Evolutionary conservation across 2,888 invertebrate species (phyloP).

Genomic region (Lacanobia wlatinum): DNA sequence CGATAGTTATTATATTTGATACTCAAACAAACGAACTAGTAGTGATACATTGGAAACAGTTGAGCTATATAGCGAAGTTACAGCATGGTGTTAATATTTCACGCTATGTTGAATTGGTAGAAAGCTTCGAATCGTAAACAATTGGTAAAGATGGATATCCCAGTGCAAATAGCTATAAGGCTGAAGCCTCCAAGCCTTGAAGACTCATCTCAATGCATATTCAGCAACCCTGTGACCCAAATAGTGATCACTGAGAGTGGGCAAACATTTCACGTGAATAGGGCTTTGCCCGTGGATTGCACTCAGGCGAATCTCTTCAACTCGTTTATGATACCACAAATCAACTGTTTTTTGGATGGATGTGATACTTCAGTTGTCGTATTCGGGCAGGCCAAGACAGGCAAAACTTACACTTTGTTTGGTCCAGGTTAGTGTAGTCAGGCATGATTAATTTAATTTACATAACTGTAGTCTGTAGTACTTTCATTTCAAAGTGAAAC

Average conservation of each 20-base stretch:
- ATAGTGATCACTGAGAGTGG: constrained; percentile 91
- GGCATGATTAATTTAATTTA: constrained; percentile 5
- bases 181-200: constrained; percentile 91
- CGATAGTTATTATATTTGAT: neutral
- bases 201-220: constrained; percentile 91
- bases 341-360: constrained; percentile 93
- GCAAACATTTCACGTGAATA: constrained; percentile 89
- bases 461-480: neutral
- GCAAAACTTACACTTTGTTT: constrained; percentile 94
- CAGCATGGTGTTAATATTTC: constrained; percentile 9
- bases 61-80: neutral
- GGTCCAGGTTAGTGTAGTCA: constrained; percentile 91
- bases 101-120: constrained; percentile 1
- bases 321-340: constrained; percentile 92
- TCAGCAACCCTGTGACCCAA: constrained; percentile 91
- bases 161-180: constrained; percentile 93
- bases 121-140: constrained; percentile 15
- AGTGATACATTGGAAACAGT: neutral
- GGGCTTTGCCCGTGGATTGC: constrained; percentile 90
- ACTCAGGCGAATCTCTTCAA: constrained; percentile 92
- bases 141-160: constrained; percentile 92
- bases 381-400: constrained; percentile 92
- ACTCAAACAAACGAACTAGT: neutral
- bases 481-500: neutral
- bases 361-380: constrained; percentile 94